These are phyloP conservation scores for Vidua chalybeata DNA, from an alignment of 2,113 vertebrate species.

Conservation along the genomic window DNA sequence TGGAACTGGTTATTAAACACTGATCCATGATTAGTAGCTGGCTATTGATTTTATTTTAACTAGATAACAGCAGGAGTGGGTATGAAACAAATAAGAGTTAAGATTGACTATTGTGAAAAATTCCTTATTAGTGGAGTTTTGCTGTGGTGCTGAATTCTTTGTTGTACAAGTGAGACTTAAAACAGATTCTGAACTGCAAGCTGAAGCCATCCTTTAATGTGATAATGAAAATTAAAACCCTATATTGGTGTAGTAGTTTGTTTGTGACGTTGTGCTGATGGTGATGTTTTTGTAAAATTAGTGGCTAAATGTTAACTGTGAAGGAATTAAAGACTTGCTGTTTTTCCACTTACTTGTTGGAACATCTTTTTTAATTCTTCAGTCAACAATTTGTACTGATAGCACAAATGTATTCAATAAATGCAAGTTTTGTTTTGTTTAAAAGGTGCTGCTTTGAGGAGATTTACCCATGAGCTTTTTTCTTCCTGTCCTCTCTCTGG, in stretches of 20 bases:
- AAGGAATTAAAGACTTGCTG: background rate
- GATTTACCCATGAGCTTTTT: background rate
- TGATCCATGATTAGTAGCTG: constrained; percentile 8
- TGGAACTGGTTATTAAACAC: constrained; percentile 21
- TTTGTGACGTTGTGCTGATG: background rate
- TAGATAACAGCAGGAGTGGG: background rate
- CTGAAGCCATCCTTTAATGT: background rate
- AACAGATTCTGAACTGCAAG: background rate
- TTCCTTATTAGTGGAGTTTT: background rate
- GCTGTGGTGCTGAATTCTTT: background rate
- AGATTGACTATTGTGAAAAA: background rate
- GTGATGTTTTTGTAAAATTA: background rate
- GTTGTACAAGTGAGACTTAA: background rate
- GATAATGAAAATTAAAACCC: background rate
- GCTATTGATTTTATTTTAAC: background rate
- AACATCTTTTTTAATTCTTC: background rate
- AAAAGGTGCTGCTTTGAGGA: background rate
- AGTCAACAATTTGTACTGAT: background rate
- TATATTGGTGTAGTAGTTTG: background rate
- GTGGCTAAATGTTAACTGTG: background rate
- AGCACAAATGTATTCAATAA: background rate
- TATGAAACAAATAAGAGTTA: background rate
- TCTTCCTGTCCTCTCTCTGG: background rate
- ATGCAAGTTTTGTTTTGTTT: background rate
- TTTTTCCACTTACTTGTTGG: background rate